A percentile compares a stretch with the other conserved stretches of the same genome.
These are phyloP conservation scores for Imbricaverruca yamaguchii DNA, from an alignment of 2,888 invertebrate species.

Conservation along the genomic window DNA sequence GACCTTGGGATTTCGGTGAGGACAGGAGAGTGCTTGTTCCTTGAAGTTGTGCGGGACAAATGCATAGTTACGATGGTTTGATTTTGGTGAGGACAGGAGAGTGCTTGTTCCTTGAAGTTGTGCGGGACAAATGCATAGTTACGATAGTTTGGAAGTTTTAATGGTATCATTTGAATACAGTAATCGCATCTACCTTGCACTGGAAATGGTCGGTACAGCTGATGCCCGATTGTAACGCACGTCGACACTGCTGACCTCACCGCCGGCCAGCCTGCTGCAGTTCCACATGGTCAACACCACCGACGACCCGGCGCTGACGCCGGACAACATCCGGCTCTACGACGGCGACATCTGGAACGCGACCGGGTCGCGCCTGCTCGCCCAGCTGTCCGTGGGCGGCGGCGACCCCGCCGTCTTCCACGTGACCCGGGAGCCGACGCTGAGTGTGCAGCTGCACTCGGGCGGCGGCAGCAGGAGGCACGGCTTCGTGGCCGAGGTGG, in stretches of 20 bases:
- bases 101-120: too few species aligned
- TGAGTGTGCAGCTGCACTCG: conserved; percentile 85
- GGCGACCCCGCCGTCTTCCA: conserved; percentile 66
- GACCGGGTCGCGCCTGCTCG: conserved; percentile 58
- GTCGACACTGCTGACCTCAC: too few species aligned
- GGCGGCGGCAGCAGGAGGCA: conserved; percentile 89
- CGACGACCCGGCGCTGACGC: background rate
- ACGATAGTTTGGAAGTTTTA: conserved; percentile 39
- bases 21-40: conserved; percentile 30
- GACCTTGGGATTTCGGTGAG: conserved; percentile 68
- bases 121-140: too few species aligned
- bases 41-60: too few species aligned
- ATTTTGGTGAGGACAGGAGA: conserved; percentile 50
- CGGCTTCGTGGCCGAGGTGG: conserved; percentile 95
- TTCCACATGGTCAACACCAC: background rate
- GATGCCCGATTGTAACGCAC: too few species aligned
- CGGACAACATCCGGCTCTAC: conserved; percentile 75
- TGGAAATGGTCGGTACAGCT: too few species aligned
- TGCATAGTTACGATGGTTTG: conserved; percentile 39
- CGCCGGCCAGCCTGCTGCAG: background rate
- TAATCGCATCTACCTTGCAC: too few species aligned
- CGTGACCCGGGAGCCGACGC: conserved; percentile 34
- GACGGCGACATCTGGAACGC: conserved; percentile 89
- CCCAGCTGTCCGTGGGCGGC: conserved; percentile 57
- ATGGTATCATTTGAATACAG: too few species aligned